Conservation (phyloP, 2,888 invertebrate genomes). For the Ornithoptera priamus region DNA sequence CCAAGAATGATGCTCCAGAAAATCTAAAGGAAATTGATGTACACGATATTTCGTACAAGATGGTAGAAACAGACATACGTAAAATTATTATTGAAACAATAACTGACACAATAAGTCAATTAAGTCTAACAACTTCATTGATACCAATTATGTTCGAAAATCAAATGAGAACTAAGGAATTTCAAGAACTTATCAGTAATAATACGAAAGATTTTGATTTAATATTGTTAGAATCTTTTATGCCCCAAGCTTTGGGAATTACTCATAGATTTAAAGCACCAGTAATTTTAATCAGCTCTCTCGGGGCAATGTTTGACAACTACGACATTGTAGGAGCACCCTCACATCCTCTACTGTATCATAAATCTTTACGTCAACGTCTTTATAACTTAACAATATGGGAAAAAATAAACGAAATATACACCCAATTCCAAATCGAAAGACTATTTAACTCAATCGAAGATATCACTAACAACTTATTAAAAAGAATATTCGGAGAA, state of each 20-base stretch:
- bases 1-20: constrained; percentile 34
- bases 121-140: background rate
- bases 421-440: constrained; percentile 11
- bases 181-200: constrained; percentile 22
- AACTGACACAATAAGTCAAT: background rate
- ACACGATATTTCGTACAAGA: constrained; percentile 38
- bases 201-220: constrained; percentile 39
- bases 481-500: constrained; percentile 23
- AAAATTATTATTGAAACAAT: background rate
- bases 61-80: no score
- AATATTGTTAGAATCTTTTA: constrained; percentile 40
- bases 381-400: constrained; percentile 29
- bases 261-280: constrained; percentile 45
- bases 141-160: background rate
- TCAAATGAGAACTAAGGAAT: constrained; percentile 7
- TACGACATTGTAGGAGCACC: constrained; percentile 37
- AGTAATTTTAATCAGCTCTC: constrained; percentile 44
- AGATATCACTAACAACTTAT: constrained; percentile 14
- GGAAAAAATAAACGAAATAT: constrained; percentile 8
- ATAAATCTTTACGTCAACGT: constrained; percentile 10
- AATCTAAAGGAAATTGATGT: constrained; percentile 52
- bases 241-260: constrained; percentile 35
- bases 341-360: constrained; percentile 37
- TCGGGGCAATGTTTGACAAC: constrained; percentile 33
- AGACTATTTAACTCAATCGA: background rate